Conservation (phyloP, 1,140 invertebrate species). For the Formica exsecta region DNA sequence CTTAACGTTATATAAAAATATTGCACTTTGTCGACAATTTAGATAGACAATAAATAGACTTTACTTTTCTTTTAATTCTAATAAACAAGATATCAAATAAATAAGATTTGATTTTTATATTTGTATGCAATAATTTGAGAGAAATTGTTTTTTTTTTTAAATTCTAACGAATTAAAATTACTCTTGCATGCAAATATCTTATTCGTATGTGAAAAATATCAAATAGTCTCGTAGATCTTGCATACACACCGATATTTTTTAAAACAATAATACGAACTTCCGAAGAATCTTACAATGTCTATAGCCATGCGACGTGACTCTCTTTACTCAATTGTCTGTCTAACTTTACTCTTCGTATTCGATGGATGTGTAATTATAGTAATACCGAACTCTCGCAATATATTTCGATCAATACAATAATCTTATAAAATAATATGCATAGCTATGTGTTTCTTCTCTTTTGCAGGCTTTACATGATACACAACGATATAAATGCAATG, state of each 20-base stretch:
- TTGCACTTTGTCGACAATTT: background rate
- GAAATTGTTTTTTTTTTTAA: too few species aligned
- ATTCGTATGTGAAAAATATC: conserved; percentile 9
- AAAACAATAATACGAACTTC: background rate
- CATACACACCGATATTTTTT: background rate
- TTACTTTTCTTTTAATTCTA: background rate
- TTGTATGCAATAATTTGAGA: background rate
- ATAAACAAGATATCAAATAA: background rate
- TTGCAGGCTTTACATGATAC: background rate
- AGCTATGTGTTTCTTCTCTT: background rate
- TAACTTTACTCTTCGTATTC: background rate
- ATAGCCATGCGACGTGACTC: background rate
- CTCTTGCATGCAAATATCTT: too few species aligned
- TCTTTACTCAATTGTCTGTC: background rate
- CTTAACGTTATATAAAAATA: background rate
- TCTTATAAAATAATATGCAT: conserved; percentile 2
- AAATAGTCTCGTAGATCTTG: background rate
- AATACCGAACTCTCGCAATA: conserved; percentile 8
- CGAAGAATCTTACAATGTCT: background rate
- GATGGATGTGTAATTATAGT: background rate
- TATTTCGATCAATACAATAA: conserved; percentile 12
- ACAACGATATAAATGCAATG: background rate
- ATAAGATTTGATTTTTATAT: background rate
- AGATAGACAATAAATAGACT: background rate
- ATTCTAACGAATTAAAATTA: too few species aligned